Evolutionary conservation across 2,113 vertebrate genomes (phyloP), one percentile per base, ranked within the genome.

Genomic region (Myiagra hebetior): DNA sequence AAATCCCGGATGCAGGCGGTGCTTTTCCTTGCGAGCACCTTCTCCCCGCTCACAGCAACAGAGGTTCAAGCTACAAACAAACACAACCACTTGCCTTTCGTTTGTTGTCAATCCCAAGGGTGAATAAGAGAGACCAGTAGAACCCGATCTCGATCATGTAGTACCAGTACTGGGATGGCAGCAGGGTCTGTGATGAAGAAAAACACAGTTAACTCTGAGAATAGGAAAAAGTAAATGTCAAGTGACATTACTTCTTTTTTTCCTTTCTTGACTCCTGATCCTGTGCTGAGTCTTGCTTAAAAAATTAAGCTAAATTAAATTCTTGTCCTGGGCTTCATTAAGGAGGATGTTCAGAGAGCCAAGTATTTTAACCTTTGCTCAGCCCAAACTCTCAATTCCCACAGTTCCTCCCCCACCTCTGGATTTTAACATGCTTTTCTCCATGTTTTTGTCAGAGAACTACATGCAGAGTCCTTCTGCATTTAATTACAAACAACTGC

Each of bases 161-260:
- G 96, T 99, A 99, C 99, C 99, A 99, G 89, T 99, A 99, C 74
- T 99, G 99, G 23, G 99, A 99, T 1, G 98, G 97, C 92, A 99
- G 97, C 98, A 99, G 53, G 23, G 98, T 97, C 99, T 99, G 96
- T 13, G 93, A 83, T 44, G 24, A 78, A 89, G 53, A 64, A 30
- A 78, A 92, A 9, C 65, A 30, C 7, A 55, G 37, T 91, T 39
- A 81, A 59, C 21, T 47, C 75, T 18, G 30, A 79, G 46, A 93
- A 65, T 0, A 65, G 42, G 47, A 65, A 47, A 53, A 83, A 52
- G 16, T 6, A 28, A 74, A 47, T 15, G 53, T 24, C 19, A 89
- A 91, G 33, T 57, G 24, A 69, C 82, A 87, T 77, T 7, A 88
- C 37, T 91, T 39, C 22, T 37, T 81, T 70, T 93, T 82, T 94